Evolutionary conservation across 92 coral and sea anemone species (phyloP), one percentile per base, ranked within the genome.

Genomic region (Porites rus): DNA sequence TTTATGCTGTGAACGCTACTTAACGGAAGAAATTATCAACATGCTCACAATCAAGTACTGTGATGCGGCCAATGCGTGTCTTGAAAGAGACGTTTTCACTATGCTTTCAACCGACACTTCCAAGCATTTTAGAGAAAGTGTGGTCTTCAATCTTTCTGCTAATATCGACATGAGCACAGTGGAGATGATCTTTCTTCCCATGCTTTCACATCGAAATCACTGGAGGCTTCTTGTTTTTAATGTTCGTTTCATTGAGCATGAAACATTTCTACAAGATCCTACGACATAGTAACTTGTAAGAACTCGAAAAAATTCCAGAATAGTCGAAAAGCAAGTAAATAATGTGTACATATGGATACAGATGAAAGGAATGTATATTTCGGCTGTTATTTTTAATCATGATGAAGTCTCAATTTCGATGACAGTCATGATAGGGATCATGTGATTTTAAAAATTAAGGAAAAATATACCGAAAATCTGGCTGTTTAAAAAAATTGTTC

Each of bases 1-100:
- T 54, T 78, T 88, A 62, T 88, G 84, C 79, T 62, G 76, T 54
- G 92, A 88, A 67, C 78, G 88, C 1, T 88, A 77, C 53, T 63
- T 82, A 52, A 60, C 69, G 11, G 90, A 86, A 51, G 90, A 86
- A 50, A 31, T 62, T 17, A 79, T 80, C 52, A 72, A 80, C 51
- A 20, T 80, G 72, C 71, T 87, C 9, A 59, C 65, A 51, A 56
- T 52, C 63, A 74, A 80, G 70, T 76, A 76, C 87, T 88, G 88
- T 71, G 81, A 79, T 64, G 58, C 31, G 14, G 88, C 84, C 20
- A 88, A 83, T 75, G 77, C 14, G 61, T 79, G 79, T 59, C 82
- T 46, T 71, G 80, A 60, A 63, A 71, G 80, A 60, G 70, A 71
- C 17, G 51, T 74, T 1, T 88, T 70, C 52, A 18, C 69, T 21